Evolutionary conservation across 23 tunicate species (phyloP).

Genomic region (Trididemnum nubilum): DNA sequence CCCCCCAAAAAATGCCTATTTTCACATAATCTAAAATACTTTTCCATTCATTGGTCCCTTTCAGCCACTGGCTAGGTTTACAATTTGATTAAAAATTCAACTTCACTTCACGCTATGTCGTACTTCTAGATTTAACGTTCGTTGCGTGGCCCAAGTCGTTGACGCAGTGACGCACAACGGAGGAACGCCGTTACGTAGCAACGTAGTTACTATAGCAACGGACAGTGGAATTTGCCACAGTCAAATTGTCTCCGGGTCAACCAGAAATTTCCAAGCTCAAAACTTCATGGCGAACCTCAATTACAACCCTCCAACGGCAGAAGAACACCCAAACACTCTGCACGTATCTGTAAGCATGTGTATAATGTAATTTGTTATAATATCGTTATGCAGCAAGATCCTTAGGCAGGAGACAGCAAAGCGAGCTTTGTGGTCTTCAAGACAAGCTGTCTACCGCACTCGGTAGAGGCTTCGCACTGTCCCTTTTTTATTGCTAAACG

Average conservation of each 20-base stretch:
- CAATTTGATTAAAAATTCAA: no score
- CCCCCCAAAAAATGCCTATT: no score
- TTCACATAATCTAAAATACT: no score
- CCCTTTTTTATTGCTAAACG: no score
- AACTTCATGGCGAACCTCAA: constrained; percentile 91
- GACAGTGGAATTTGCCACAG: constrained; percentile 94
- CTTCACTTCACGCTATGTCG: no score
- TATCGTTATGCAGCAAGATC: no score
- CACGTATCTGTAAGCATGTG: constrained; percentile 79
- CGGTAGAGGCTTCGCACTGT: no score
- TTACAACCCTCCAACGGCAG: constrained; percentile 57
- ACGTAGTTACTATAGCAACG: constrained; percentile 80
- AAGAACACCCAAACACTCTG: constrained; percentile 84
- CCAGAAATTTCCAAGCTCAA: constrained; percentile 95
- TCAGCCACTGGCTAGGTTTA: no score
- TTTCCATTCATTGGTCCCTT: no score
- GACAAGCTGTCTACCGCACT: no score
- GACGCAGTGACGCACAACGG: constrained; percentile 76
- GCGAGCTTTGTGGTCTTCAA: no score
- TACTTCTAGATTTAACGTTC: constrained; percentile 76
- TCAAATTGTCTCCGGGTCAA: constrained; percentile 89
- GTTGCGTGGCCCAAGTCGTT: constrained; percentile 95
- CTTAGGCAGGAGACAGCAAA: no score
- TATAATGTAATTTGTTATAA: not conserved
- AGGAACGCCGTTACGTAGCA: constrained; percentile 89